Evolutionary conservation across 2,113 vertebrate genomes (phyloP).

Genomic region (Hippocampus zosterae): DNA sequence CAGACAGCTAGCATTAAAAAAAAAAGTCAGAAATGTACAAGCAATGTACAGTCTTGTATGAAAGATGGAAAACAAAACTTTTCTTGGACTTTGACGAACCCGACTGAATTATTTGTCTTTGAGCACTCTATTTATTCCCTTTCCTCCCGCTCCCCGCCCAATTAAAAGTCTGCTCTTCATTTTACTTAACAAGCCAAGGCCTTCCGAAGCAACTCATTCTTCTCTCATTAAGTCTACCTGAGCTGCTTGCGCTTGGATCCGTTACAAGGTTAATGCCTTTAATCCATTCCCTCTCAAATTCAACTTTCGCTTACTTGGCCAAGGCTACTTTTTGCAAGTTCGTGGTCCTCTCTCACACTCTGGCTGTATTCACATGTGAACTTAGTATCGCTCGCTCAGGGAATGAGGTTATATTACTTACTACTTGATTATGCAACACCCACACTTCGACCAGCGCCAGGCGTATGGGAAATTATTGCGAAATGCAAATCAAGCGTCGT

Average conservation of each 20-base stretch:
- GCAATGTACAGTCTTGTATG: too few relatives aligned
- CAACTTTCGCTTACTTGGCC: conserved; percentile 13
- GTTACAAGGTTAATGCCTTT: conserved; percentile 21
- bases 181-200: not conserved
- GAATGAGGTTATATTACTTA: conserved; percentile 40
- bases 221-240: not conserved
- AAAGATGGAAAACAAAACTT: not conserved
- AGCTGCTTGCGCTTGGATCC: conserved; percentile 6
- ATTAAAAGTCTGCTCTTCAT: conserved; percentile 7
- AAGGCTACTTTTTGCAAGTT: not conserved
- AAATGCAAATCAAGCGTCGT: conserved; percentile 45
- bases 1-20: too few relatives aligned
- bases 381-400: conserved; percentile 29
- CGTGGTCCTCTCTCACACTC: conserved; percentile 9
- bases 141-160: not conserved
- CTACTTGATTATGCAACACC: conserved; percentile 44
- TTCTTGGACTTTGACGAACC: not conserved
- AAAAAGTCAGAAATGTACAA: too few relatives aligned
- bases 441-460: conserved; percentile 26
- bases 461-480: conserved; percentile 43
- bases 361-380: conserved; percentile 13
- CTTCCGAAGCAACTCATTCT: conserved; percentile 3
- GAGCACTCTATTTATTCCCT: not conserved
- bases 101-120: not conserved
- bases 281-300: conserved; percentile 16